A percentile compares a stretch with the other conserved stretches of the same genome.
Conservation (phyloP, 1,140 invertebrate genomes). For the Chelonus insularis region DNA sequence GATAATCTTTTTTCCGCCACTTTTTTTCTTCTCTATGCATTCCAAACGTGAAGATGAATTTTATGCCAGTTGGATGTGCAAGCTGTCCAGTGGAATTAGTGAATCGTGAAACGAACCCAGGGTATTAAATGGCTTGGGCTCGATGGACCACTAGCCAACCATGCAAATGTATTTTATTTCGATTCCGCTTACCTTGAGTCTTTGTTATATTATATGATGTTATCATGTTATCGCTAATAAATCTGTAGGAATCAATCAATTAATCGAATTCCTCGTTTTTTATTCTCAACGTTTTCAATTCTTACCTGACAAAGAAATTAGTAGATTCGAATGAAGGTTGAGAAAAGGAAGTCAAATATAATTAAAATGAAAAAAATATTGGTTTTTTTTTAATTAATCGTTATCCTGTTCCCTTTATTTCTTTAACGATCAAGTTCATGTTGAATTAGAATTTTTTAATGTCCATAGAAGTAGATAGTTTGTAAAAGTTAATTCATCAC, state of each 20-base stretch:
- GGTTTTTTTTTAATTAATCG: too few species aligned
- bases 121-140: constrained; percentile 24
- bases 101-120: constrained; percentile 30
- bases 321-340: too few species aligned
- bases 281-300: too few species aligned
- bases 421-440: too few species aligned
- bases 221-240: not conserved
- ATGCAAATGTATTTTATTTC: constrained; percentile 15
- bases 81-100: constrained; percentile 25
- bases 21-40: constrained; percentile 13
- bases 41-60: constrained; percentile 27
- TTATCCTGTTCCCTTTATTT: too few species aligned
- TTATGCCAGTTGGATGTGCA: constrained; percentile 18
- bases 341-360: too few species aligned
- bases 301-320: too few species aligned
- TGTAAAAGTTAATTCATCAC: too few species aligned
- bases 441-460: too few species aligned
- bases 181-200: not conserved
- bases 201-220: not conserved
- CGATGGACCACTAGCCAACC: constrained; percentile 6
- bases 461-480: too few species aligned
- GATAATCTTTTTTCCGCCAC: not conserved
- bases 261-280: not conserved
- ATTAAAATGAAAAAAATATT: too few species aligned
- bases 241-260: not conserved